A percentile compares a stretch with the other conserved stretches of the same genome.
These are phyloP conservation scores for Meles meles DNA, from an alignment of 2,113 vertebrate species.

Conservation along the genomic window DNA sequence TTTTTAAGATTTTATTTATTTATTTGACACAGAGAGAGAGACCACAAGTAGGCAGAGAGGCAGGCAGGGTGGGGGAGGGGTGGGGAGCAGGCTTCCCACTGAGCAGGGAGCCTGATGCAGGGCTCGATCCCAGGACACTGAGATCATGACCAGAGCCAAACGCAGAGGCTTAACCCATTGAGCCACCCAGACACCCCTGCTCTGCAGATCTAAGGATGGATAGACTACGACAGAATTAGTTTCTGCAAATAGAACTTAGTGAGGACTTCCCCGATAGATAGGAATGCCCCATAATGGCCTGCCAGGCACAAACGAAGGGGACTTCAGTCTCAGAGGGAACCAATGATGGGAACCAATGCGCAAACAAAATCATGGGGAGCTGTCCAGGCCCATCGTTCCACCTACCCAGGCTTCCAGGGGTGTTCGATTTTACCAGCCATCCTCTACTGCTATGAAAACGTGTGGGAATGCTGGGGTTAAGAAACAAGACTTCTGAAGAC, in stretches of 20 bases:
- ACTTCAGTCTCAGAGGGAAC: constrained; percentile 70
- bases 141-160: too few relatives aligned
- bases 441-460: constrained; percentile 61
- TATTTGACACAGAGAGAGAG: too few relatives aligned
- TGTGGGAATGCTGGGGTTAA: constrained; percentile 11
- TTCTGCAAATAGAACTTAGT: background rate
- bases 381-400: constrained; percentile 58
- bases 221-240: background rate
- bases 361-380: constrained; percentile 59
- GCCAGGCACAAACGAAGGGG: constrained; percentile 40
- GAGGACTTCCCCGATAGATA: constrained; percentile 37
- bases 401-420: constrained; percentile 55
- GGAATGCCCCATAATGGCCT: background rate
- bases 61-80: too few relatives aligned
- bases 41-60: too few relatives aligned
- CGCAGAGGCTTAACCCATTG: too few relatives aligned
- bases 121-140: too few relatives aligned
- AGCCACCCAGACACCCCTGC: background rate
- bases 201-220: background rate
- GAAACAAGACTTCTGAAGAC: background rate
- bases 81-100: too few relatives aligned
- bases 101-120: too few relatives aligned
- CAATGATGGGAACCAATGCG: constrained; percentile 46
- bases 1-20: too few relatives aligned
- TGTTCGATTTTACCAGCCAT: constrained; percentile 56